Evolutionary conservation across 2,113 vertebrate species (phyloP), one percentile per base, ranked within the genome.

Genomic region (Toxostoma redivivum): DNA sequence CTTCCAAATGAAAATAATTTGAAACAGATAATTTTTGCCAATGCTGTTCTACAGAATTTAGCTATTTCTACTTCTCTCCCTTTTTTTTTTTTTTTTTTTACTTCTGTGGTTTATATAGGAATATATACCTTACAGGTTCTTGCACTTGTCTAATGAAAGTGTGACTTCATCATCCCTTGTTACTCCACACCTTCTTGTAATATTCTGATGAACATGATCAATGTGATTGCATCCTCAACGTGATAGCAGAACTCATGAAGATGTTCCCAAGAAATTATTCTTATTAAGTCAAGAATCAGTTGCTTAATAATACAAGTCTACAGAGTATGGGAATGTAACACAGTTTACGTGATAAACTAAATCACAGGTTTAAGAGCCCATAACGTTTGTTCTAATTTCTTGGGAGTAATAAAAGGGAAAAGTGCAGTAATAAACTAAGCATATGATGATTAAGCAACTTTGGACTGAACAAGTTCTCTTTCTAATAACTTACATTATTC

Each of bases 391-490:
- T 89, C 57, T 81, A 93, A 91, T 90, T 89, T 91, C 73, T 81
- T 87, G 73, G 53, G 60, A 71, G 81, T 57, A 94, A 90, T 96
- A 93, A 95, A 95, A 86, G 33, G 47, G 45, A 91, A 92, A 91
- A 85, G 7, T 60, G 15, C 6, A 60, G 51, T 56, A 87, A 90
- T 97, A 93, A 96, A 94, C 31, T 48, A 72, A 94, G 57, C 37
- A 71, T 60, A 71, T 56, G 78, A 94, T 90, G 90, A 91, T 89
- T 93, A 92, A 95, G 84, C 78, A 95, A 93, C 57, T 93, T 89
- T 56, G n/a, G 15, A 74, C 7, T 62, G 31, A 90, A 65, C 10
- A 86, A 73, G 27, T 86, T 77, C 30, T 90, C 30, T 86, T 76
- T 73, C 45, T 88, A 94, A 93, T 93, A 92, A 77, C 54, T 93